Conservation (phyloP, 2,113 vertebrate genomes). For the Fulica atra region DNA sequence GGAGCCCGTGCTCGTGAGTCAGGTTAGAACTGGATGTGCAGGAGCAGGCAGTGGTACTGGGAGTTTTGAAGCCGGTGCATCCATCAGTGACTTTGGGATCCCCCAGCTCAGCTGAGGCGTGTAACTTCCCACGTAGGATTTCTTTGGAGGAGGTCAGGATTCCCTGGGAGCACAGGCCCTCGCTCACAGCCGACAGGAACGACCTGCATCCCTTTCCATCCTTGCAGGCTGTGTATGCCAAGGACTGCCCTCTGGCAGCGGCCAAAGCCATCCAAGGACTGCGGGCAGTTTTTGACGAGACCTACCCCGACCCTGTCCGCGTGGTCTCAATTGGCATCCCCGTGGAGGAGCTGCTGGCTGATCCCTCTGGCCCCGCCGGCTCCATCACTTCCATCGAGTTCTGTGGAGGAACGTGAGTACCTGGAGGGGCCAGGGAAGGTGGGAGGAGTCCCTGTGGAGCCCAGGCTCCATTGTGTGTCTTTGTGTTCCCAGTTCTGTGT, state of each 20-base stretch:
- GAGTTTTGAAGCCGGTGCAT: not conserved
- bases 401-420: slow-evolving; percentile 96
- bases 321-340: slow-evolving; percentile 94
- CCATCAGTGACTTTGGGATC: not conserved
- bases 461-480: not conserved
- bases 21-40: not conserved
- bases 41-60: not conserved
- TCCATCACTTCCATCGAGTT: slow-evolving; percentile 93
- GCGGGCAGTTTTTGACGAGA: slow-evolving; percentile 96
- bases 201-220: not conserved
- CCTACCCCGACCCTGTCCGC: slow-evolving; percentile 94
- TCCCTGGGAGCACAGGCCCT: not conserved
- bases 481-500: no score
- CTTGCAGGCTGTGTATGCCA: slow-evolving; percentile 86
- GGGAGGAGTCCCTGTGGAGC: not conserved
- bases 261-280: slow-evolving; percentile 97
- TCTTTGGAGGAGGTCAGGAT: not conserved
- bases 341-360: slow-evolving; percentile 86
- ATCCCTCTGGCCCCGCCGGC: slow-evolving; percentile 87
- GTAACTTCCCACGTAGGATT: not conserved
- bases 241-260: slow-evolving; percentile 86
- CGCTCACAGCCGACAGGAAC: not conserved
- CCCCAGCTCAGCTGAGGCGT: not conserved
- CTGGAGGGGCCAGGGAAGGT: fast-evolving
- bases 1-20: not conserved